Base-by-base conservation (phyloP, 2,888 invertebrate genomes). In the Andrena bucephala region DNA sequence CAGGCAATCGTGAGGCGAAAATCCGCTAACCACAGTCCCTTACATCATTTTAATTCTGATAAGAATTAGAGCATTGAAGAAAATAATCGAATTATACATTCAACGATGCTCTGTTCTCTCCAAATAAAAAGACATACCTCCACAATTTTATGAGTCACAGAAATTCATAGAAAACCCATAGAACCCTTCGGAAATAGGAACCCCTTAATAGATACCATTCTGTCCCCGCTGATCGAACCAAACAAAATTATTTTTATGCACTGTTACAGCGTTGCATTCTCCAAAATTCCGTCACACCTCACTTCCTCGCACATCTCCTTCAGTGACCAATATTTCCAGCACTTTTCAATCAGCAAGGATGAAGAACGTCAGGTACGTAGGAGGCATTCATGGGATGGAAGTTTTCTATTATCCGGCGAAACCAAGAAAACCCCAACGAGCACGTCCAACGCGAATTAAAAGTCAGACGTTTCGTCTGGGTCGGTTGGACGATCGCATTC, bases 1-100 rank as follows among this genome's bases (percentile, higher is more conserved):
- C 70, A 50, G 66, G 50, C 52, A 69, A 84, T 78, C 71, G 59
- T 20, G 59, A 65, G 62, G 52, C 52, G 31, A 54, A 67, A 36
- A 63, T 82, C 20, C 33, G n/a, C 67, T 50, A 66, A 31, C 62
- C n/a, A 27, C 33, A 20, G 60, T 71, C 20, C 7, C 24, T 48
- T 2, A 50, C 1, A 24, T 31, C 42, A 13, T 36, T 20, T 16
- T n/a, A 68, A 78, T 48, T n/a, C 27, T 54, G n/a, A 13, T n/a
- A 52, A 20, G 50, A 72, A 72, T 24, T 52, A 13, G 6, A 20
- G 48, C 33, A 33, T 52, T 16, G 5, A 13, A 13, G 2, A n/a
- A 13, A 33, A n/a, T 20, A 54, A 20, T 20, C 52, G 2, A 52
- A 20, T 20, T 24, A 54, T 42, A 42, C 16, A 16, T 4, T 16